phyloP scores from a whole-genome alignment of 2,113 vertebrate genomes.

The Odocoileus virginianus region DNA sequence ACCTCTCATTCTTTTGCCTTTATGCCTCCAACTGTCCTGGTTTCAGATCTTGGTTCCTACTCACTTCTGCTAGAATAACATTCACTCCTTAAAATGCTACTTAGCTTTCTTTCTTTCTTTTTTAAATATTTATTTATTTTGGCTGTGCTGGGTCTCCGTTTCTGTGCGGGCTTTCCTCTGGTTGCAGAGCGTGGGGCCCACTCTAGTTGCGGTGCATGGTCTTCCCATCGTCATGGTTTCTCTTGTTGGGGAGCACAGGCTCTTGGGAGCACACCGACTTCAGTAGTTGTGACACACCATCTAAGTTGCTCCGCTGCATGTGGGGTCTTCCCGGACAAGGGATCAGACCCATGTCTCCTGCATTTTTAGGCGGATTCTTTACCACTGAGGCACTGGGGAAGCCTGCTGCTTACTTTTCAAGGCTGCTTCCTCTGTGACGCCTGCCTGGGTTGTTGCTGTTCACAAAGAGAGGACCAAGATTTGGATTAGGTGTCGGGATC shows the following conservation, averaged over 20 bases:
- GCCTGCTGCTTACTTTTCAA: not conserved
- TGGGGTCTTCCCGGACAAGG: not conserved
- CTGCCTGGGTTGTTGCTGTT: not conserved
- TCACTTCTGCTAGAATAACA: not conserved
- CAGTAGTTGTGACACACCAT: not conserved
- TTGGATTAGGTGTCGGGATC: not conserved
- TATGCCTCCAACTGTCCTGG: not conserved
- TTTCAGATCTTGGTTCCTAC: not conserved
- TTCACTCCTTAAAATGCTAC: not conserved
- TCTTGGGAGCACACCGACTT: rapidly evolving
- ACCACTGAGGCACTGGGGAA: not conserved
- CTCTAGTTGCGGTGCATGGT: rapidly evolving
- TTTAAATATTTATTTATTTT: not conserved
- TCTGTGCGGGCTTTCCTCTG: not conserved
- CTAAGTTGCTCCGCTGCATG: not conserved
- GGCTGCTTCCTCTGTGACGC: not conserved
- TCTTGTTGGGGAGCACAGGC: not conserved
- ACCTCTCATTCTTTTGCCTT: not conserved
- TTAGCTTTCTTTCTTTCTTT: not conserved
- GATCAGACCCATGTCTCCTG: not conserved
- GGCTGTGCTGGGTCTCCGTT: not conserved
- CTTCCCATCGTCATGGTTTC: not conserved
- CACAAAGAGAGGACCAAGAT: rapidly evolving
- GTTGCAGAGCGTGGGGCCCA: not conserved
- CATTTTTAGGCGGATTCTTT: not conserved